phyloP scores from a whole-genome alignment of 2,888 invertebrate species.

The Chydorus sphaericus region DNA sequence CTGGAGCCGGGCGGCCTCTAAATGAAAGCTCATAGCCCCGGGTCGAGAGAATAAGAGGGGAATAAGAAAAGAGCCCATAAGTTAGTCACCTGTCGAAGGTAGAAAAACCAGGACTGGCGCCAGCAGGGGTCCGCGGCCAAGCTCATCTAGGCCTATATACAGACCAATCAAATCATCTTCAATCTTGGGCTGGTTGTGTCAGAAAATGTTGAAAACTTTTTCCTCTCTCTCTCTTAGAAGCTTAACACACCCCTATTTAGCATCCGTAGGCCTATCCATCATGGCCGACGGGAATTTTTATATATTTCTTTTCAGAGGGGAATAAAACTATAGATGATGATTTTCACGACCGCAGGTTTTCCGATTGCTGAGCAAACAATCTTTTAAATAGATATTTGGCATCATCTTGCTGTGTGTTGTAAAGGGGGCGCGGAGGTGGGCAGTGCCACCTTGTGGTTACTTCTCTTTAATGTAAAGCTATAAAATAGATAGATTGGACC shows the following conservation, averaged over 20 bases:
- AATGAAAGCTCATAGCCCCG: neutral
- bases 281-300: too few species aligned
- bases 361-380: constrained; percentile 4
- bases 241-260: neutral
- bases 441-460: too few species aligned
- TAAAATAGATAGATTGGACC: neutral
- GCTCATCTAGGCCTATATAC: neutral
- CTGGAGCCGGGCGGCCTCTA: too few species aligned
- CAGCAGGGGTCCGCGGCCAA: neutral
- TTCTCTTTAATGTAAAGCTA: neutral
- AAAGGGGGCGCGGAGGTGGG: neutral
- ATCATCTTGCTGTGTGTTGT: neutral
- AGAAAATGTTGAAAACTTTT: neutral
- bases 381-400: neutral
- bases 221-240: neutral
- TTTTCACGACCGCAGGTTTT: constrained; percentile 8
- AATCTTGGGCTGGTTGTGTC: neutral
- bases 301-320: too few species aligned
- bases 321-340: too few species aligned
- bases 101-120: neutral
- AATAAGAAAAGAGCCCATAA: neutral
- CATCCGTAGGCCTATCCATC: too few species aligned
- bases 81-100: constrained; percentile 7
- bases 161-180: constrained; percentile 7
- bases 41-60: neutral